A percentile compares a stretch with the other conserved stretches of the same genome.
These are phyloP conservation scores for Paralvinella palmiformis DNA, from an alignment of 1,140 invertebrate species.

Conservation along the genomic window DNA sequence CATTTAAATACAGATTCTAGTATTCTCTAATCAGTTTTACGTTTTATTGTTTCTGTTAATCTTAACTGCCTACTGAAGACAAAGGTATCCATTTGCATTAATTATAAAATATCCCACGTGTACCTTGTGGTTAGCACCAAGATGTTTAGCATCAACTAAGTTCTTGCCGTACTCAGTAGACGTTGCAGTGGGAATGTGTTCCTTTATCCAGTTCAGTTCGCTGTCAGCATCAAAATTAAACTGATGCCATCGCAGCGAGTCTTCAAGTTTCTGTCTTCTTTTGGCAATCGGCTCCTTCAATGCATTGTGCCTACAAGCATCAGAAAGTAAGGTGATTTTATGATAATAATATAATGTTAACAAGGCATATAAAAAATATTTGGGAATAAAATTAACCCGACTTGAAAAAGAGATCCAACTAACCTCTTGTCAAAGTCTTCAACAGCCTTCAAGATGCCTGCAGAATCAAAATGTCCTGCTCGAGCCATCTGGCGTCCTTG, in stretches of 20 bases:
- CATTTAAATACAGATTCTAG: no score
- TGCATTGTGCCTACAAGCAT: conserved; percentile 40
- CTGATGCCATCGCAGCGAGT: conserved; percentile 82
- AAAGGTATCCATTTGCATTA: no score
- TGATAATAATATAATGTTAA: conserved; percentile 23
- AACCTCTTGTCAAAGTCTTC: conserved; percentile 65
- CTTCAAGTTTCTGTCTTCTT: conserved; percentile 74
- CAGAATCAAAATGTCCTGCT: conserved; percentile 88
- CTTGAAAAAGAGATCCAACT: background rate
- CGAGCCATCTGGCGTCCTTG: conserved; percentile 87
- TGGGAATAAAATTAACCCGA: conserved; percentile 24
- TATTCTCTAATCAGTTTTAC: no score
- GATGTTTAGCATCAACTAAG: conserved; percentile 82
- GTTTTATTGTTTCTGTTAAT: no score
- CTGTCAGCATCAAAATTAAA: conserved; percentile 89
- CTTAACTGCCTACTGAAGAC: no score
- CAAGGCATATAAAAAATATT: conserved; percentile 15
- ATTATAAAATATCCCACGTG: background rate
- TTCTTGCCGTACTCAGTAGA: conserved; percentile 65
- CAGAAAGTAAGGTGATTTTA: background rate
- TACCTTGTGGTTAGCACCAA: conserved; percentile 83
- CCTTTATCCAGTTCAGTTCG: conserved; percentile 92
- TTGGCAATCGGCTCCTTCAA: conserved; percentile 52
- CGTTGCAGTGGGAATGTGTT: conserved; percentile 73
- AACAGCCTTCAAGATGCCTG: conserved; percentile 73